Base-by-base conservation (phyloP, 2,113 vertebrate species). In the Romanogobio albipinnatus region DNA sequence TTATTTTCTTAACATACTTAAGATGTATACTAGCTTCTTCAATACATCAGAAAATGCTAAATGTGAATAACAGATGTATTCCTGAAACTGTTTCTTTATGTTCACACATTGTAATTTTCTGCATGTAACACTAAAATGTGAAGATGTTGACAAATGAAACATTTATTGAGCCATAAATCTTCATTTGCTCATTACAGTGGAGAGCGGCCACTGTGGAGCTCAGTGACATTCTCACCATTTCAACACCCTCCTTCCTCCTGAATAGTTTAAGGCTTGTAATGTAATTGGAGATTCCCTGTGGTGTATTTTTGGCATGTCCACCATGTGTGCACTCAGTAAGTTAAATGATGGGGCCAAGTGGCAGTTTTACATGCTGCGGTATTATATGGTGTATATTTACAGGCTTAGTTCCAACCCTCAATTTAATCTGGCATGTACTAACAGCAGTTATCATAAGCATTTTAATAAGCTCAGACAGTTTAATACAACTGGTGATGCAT, bases 291-390 rank as follows among this genome's bases (percentile, higher is more conserved):
- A 85, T 2, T 9, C 45, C 15, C 17, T 47, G n/a, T 8, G 4
- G 9, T 10, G 5, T 87, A 87, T 85, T 85, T 87, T 87, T 82
- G 83, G 73, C 53, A 59, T 68, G 76, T n/a, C 17, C 59, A 33
- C 33, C 9, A 51, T 83, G 26, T 71, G 43, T 53, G 56, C 26
- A 75, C 49, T 59, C n/a, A 59, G 64, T 61, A 45, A 80, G 39
- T 71, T 47, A 73, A 56, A 56, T 70, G 47, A 70, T 70, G n/a
- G 15, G 56, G 22, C 47, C 80, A 82, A 71, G 17, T 82, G 80
- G 80, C 10, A 8, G 47, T 56, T 13, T 19, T 15, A 4, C 36
- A 19, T 58, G 8, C 29, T 9, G 0, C 19, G 1, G 29, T 71
- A 9, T 78, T 84, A 24, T 49, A 36, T 33, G 17, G 19, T 33